Conservation (phyloP, 2,113 vertebrate genomes). For the Centropristis striata region DNA sequence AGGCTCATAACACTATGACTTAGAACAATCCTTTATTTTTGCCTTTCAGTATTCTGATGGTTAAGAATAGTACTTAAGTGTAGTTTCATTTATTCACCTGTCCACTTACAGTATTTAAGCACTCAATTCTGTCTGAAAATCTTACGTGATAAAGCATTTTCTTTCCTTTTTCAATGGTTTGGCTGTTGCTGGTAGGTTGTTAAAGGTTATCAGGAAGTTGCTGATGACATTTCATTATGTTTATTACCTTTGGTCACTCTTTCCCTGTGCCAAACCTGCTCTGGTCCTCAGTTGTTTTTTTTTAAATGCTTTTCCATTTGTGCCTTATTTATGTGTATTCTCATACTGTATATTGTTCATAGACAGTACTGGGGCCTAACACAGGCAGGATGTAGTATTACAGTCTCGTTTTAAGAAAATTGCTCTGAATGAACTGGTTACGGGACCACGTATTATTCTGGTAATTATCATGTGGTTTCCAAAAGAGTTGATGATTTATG, state of each 20-base stretch:
- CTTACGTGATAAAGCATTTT: slow-evolving; percentile 15
- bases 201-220: slow-evolving; percentile 33
- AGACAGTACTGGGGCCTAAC: slow-evolving; percentile 43
- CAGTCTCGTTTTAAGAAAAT: slow-evolving; percentile 43
- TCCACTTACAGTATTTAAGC: slow-evolving; percentile 24
- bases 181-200: slow-evolving; percentile 29
- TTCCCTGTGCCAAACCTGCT: slow-evolving; percentile 76
- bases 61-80: slow-evolving; percentile 45
- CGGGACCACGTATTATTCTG: slow-evolving; percentile 55
- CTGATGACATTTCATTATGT: slow-evolving; percentile 27
- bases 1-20: slow-evolving; percentile 71
- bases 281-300: not conserved
- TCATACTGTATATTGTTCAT: slow-evolving; percentile 62
- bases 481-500: slow-evolving; percentile 25
- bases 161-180: slow-evolving; percentile 22
- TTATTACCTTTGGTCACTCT: slow-evolving; percentile 46
- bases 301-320: slow-evolving; percentile 76
- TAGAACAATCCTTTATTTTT: slow-evolving; percentile 35
- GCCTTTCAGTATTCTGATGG: slow-evolving; percentile 58
- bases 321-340: slow-evolving; percentile 84
- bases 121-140: slow-evolving; percentile 46
- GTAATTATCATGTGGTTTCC: slow-evolving; percentile 36
- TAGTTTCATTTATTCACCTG: slow-evolving; percentile 35
- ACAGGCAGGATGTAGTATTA: slow-evolving; percentile 69
- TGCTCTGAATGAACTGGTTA: slow-evolving; percentile 17